These are phyloP conservation scores for Acanthosepion pharaonis DNA, from an alignment of 2,888 invertebrate genomes.

Conservation along the genomic window DNA sequence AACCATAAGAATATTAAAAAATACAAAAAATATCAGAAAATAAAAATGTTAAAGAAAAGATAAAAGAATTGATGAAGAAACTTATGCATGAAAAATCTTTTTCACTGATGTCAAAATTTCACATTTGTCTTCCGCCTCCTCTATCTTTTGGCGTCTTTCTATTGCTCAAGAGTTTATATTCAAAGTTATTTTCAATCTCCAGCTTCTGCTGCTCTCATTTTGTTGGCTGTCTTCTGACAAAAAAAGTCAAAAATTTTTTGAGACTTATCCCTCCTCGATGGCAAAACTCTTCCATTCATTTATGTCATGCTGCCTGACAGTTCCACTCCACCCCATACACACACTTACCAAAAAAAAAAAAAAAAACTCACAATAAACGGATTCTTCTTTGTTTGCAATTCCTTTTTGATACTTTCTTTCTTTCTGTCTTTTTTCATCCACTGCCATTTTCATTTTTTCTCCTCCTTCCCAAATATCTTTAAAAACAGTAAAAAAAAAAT, in stretches of 20 bases:
- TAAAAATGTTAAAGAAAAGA: not conserved
- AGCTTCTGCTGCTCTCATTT: not conserved
- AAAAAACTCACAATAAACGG: conserved; percentile 6
- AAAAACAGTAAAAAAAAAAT: not conserved
- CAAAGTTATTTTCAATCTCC: conserved; percentile 33
- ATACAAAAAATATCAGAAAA: not conserved
- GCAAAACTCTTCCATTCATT: conserved; percentile 33
- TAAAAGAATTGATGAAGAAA: not conserved
- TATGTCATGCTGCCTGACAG: conserved; percentile 33
- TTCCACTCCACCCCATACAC: not conserved
- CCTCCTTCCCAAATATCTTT: not conserved
- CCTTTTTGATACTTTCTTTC: not conserved
- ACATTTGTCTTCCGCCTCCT: not conserved
- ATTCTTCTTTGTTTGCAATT: not conserved
- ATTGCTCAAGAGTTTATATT: conserved; percentile 3
- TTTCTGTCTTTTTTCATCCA: not conserved
- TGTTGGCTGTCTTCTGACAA: not conserved
- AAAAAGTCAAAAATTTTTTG: conserved; percentile 10
- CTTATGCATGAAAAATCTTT: not conserved
- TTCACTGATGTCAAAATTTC: conserved; percentile 25
- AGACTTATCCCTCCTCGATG: conserved; percentile 23
- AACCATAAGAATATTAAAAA: not conserved
- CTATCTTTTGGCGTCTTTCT: not conserved
- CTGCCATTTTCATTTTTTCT: not conserved
- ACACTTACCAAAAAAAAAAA: not conserved